phyloP scores from a whole-genome alignment of 1,140 invertebrate species.

The Drosophila serrata region DNA sequence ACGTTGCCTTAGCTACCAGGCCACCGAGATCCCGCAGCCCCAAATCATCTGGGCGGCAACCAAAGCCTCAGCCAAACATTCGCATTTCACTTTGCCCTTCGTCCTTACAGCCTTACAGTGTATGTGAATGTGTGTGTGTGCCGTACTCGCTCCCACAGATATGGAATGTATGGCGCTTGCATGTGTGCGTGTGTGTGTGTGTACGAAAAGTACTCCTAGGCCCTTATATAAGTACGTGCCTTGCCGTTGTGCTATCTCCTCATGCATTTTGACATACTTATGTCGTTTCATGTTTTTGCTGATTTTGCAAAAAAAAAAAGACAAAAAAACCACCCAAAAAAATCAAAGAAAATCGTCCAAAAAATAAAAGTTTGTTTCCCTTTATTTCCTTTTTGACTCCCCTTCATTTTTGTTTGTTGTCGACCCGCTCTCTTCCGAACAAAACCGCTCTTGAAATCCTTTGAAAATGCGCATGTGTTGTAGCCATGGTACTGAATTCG shows the following conservation, averaged over 20 bases:
- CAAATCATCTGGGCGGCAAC: conserved; percentile 84
- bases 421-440: conserved; percentile 53
- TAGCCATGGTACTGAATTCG: conserved; percentile 61
- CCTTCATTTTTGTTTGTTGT: conserved; percentile 48
- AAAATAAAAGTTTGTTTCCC: conserved; percentile 56
- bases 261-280: conserved; percentile 84
- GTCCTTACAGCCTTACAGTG: conserved; percentile 41
- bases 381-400: conserved; percentile 40
- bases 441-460: conserved; percentile 54
- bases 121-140: neutral
- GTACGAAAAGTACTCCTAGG: conserved; percentile 71
- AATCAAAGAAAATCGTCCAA: conserved; percentile 19
- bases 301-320: conserved; percentile 68
- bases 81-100: conserved; percentile 73
- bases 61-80: conserved; percentile 64
- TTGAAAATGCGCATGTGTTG: conserved; percentile 74
- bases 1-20: conserved; percentile 72
- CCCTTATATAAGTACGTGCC: conserved; percentile 80
- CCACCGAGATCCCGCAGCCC: conserved; percentile 36
- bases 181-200: conserved; percentile 53
- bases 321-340: conserved; percentile 14
- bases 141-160: conserved; percentile 37
- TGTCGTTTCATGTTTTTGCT: conserved; percentile 83
- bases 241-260: conserved; percentile 66
- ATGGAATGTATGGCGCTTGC: conserved; percentile 40